Evolutionary conservation across 2,888 invertebrate species (phyloP).

Genomic region (Pantelozetes paolii): DNA sequence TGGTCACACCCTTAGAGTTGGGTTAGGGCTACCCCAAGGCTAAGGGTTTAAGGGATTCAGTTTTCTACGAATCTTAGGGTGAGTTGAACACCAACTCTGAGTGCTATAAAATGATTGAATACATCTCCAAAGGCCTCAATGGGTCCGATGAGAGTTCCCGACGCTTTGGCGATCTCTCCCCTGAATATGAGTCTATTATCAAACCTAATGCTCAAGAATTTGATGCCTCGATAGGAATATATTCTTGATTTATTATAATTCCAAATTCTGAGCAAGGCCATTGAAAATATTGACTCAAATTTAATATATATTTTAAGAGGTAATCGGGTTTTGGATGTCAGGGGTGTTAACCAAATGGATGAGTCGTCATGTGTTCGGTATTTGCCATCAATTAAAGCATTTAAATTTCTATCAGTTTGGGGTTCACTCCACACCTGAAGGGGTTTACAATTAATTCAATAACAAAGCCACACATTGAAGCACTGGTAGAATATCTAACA

Average conservation of each 20-base stretch:
- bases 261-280: constrained; percentile 55
- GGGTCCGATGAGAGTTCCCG: constrained; percentile 67
- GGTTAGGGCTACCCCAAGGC: too few relatives aligned
- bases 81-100: too few relatives aligned
- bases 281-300: constrained; percentile 32
- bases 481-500: too few relatives aligned
- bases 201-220: constrained; percentile 65
- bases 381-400: constrained; percentile 66
- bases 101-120: constrained; percentile 44
- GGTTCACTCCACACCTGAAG: constrained; percentile 45
- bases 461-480: too few relatives aligned
- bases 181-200: constrained; percentile 68
- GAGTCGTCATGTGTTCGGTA: constrained; percentile 71
- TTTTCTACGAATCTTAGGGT: too few relatives aligned
- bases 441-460: not conserved
- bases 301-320: constrained; percentile 30
- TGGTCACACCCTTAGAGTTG: too few relatives aligned
- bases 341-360: constrained; percentile 64
- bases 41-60: too few relatives aligned
- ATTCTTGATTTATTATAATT: constrained; percentile 84
- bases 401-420: constrained; percentile 45
- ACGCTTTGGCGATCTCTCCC: constrained; percentile 75
- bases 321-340: not conserved
- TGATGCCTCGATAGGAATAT: constrained; percentile 72
- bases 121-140: constrained; percentile 61